Base-by-base conservation (phyloP, 1,140 invertebrate species). In the Rhizoglyphus robini region DNA sequence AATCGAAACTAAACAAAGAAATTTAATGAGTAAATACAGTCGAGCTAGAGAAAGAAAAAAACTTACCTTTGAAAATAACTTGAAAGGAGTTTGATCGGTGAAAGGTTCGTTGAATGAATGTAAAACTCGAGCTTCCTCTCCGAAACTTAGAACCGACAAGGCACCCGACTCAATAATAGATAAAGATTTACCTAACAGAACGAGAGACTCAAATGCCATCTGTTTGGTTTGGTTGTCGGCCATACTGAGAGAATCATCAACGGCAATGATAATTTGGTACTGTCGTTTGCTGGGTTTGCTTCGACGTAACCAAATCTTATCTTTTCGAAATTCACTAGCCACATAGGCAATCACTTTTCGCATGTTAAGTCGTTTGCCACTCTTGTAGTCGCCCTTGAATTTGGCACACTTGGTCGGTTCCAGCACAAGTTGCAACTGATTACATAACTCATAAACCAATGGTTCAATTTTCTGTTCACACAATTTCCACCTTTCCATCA, bases 321-420 rank as follows among this genome's bases (percentile, higher is more conserved):
- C 95, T 74, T 99, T 99, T 36, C 94, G 83, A 76, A 97, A 99
- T 75, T 98, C 88, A 71, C 93, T 97, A 5, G 96, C 96, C 71
- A 99, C 96, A 75, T 98, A 99, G 0, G 93, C 88, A 73, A 99
- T 96, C 68, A 84, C 81, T 76, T 95, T 93, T 49, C 93, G 82
- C 95, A 99, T 99, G 76, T 99, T 99, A 23, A 99, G 86, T 32
- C 96, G 81, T 70, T 92, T 90, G 4, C 96, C 96, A 1, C 92
- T 98, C 65, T 92, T 82, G 74, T 95, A 99, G 76, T 99, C 96
- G 68, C 91, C 91, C 69, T 88, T 89, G 8, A 96, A 77, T 69
- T 90, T 84, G 0, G 92, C 87, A 0, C 91, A 87, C 72, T 90
- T 86, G 0, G 92, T 95, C 0, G 96, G 96, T 79, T 99, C 94